phyloP scores from a whole-genome alignment of 2,797 vertebrate genomes.

The Hozukius guyotensis region DNA sequence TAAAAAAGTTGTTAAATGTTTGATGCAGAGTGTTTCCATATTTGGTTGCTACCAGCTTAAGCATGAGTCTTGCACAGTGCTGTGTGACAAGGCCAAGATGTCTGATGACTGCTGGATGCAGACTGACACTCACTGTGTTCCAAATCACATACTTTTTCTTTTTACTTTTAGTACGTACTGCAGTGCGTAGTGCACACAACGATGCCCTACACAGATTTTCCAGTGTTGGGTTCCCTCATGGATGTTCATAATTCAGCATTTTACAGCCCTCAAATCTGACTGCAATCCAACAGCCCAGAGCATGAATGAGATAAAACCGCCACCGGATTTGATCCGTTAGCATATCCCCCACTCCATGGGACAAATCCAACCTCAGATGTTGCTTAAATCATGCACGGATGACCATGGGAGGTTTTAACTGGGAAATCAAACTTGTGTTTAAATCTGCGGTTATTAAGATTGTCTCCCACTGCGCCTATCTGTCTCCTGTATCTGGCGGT shows the following conservation, averaged over 20 bases:
- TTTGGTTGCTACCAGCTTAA: background rate
- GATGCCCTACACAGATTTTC: background rate
- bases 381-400: conserved; percentile 46
- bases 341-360: conserved; percentile 26
- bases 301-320: conserved; percentile 40
- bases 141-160: too few relatives aligned
- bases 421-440: conserved; percentile 11
- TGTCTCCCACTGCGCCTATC: background rate
- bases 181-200: background rate
- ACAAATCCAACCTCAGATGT: conserved; percentile 56
- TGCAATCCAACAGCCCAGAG: conserved; percentile 11
- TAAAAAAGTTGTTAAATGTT: conserved; percentile 1
- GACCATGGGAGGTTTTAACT: conserved; percentile 33
- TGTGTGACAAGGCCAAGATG: background rate
- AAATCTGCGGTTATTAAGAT: conserved; percentile 33
- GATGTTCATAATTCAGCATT: conserved; percentile 25
- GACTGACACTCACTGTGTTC: background rate
- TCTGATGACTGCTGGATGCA: background rate
- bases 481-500: background rate
- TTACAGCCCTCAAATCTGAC: conserved; percentile 10
- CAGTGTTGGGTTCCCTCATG: background rate
- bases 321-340: conserved; percentile 28
- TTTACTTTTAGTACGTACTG: background rate
- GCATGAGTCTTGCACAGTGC: background rate
- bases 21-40: background rate